Base-by-base conservation (phyloP, 1,140 invertebrate genomes). In the Stegodyphus dumicola region DNA sequence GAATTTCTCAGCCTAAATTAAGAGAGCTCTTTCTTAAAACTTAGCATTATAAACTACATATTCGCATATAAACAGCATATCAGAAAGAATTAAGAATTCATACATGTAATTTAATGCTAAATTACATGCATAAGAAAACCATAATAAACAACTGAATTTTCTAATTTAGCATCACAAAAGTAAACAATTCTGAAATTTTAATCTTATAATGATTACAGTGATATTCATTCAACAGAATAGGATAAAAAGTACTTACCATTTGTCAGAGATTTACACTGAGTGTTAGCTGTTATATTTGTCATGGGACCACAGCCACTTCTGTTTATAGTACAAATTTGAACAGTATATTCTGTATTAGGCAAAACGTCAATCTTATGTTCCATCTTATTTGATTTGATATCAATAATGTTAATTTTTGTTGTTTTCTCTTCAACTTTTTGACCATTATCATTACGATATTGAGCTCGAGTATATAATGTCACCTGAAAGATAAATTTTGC, bases 281-380 rank as follows among this genome's bases (percentile, higher is more conserved):
- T 86, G 11, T 69, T 65, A n/a, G 60, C 60, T 51, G 87, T 87
- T 33, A 88, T 69, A 51, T 77, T 76, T 56, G 86, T 87, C 64
- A 88, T 65, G 48, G 83, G 76, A n/a, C 88, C 88, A 81, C 88
- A 88, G 66, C 88, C 88, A 17, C 88, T 86, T 75, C 83, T 76
- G 60, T 89, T 89, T 15, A 88, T 87, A 6, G 87, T 86, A 77
- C 88, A 88, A 18, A 89, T 75, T 56, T 87, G 66, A 51, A 71
- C 88, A 48, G 87, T 90, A 79, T 90, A 90, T 83, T 90, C 90
- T 7, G 90, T 90, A 74, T 90, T 90, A n/a, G 90, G 89, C 69
- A 84, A 86, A 15, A 90, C 79, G 53, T 77, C 83, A 11, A 74
- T 71, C 49, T 84, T 85, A 33, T 81, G 85, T 65, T 74, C 49